Conservation (phyloP, 2,797 vertebrate genomes). For the Tiaroga cobitis region DNA sequence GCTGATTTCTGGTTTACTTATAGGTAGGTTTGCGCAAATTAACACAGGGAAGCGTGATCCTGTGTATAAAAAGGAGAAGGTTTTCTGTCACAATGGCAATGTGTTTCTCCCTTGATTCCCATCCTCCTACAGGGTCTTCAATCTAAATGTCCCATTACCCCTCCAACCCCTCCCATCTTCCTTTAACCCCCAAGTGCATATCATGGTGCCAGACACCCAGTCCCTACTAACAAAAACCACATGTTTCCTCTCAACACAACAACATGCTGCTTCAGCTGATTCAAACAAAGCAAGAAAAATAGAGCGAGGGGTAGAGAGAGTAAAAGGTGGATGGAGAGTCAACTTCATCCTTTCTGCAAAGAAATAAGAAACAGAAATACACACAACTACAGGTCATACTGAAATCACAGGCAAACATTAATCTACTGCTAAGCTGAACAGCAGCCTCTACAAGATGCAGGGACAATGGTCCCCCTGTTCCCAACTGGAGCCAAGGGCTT, state of each 20-base stretch:
- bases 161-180: slow-evolving; percentile 68
- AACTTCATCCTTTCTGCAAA: slow-evolving; percentile 17
- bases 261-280: slow-evolving; percentile 74
- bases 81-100: slow-evolving; percentile 12
- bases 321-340: slow-evolving; percentile 52
- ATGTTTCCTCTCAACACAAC: slow-evolving; percentile 73
- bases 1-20: neutral
- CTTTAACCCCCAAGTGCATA: slow-evolving; percentile 70
- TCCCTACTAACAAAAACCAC: slow-evolving; percentile 83
- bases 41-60: neutral
- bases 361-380: slow-evolving; percentile 3
- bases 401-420: slow-evolving; percentile 72
- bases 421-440: slow-evolving; percentile 77
- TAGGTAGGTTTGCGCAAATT: neutral
- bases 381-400: slow-evolving; percentile 63
- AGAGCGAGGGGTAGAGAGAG: slow-evolving; percentile 46
- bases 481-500: slow-evolving; percentile 70
- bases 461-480: slow-evolving; percentile 83
- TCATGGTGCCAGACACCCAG: slow-evolving; percentile 80
- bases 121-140: slow-evolving; percentile 70
- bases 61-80: neutral
- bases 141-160: slow-evolving; percentile 72
- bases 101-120: slow-evolving; percentile 53
- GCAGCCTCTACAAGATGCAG: slow-evolving; percentile 73
- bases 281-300: slow-evolving; percentile 66